Conservation (phyloP, 2,888 invertebrate genomes). For the Rhyacophila evoluta region DNA sequence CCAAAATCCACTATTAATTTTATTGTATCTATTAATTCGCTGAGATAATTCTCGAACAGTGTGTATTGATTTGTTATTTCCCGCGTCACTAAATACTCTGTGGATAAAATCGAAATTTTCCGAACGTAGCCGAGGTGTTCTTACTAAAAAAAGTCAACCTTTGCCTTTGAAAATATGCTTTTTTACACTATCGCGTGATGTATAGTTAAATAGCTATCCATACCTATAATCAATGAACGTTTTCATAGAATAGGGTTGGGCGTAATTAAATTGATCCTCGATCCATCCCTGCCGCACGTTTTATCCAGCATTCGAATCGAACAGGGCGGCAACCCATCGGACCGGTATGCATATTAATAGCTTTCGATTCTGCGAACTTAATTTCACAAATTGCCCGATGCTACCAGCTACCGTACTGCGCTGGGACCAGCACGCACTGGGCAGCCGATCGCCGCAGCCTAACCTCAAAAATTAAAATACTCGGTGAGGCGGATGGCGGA, state of each 20-base stretch:
- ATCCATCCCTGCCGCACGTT: background rate
- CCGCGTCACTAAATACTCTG: no score
- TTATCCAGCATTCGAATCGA: background rate
- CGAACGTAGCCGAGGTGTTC: no score
- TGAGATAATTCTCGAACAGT: no score
- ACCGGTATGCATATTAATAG: constrained; percentile 62
- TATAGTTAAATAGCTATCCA: no score
- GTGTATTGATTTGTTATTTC: no score
- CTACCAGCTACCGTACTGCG: constrained; percentile 62
- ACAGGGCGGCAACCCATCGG: constrained; percentile 31
- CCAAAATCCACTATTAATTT: no score
- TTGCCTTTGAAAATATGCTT: no score
- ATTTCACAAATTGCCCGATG: constrained; percentile 72
- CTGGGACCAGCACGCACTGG: background rate
- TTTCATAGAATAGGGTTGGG: background rate
- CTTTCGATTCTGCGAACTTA: constrained; percentile 70
- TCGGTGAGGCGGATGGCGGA: constrained; percentile 6
- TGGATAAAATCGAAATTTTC: no score
- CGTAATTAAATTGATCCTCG: background rate
- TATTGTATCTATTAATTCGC: no score
- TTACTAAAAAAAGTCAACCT: no score
- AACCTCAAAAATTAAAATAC: constrained; percentile 27
- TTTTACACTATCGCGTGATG: no score
- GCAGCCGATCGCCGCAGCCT: background rate
- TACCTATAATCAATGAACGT: no score